Percentiles rank a stretch among this genome's conserved stretches.
phyloP scores from a whole-genome alignment of 2,113 vertebrate species.

The Daboia siamensis region DNA sequence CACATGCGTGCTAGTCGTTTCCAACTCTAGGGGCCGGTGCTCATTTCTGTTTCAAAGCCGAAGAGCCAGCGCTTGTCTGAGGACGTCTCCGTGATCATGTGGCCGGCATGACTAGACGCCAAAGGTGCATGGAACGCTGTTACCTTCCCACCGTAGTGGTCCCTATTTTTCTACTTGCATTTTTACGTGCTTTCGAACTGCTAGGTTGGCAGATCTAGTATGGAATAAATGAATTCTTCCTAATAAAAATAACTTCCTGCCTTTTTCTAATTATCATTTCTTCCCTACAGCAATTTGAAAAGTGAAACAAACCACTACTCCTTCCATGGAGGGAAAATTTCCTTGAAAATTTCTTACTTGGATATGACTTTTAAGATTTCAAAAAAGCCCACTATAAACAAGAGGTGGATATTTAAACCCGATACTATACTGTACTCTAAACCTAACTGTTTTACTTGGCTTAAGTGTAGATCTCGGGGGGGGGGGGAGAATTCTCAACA shows the following conservation, averaged over 20 bases:
- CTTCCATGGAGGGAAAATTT: background rate
- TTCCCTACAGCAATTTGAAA: background rate
- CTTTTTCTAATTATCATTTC: background rate
- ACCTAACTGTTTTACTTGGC: background rate
- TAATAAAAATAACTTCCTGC: background rate
- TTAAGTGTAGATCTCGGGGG: background rate
- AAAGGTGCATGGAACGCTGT: no score
- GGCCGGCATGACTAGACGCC: no score
- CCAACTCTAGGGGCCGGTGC: no score
- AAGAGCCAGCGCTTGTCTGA: no score
- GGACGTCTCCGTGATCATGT: no score
- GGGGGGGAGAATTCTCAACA: background rate
- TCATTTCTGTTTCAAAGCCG: no score
- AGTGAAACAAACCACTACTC: background rate
- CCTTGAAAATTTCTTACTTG: background rate
- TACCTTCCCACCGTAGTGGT: no score
- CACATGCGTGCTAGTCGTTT: no score
- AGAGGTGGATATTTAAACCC: background rate
- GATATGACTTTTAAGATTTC: background rate
- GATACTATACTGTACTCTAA: background rate
- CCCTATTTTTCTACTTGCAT: no score
- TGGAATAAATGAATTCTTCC: background rate
- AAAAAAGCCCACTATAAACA: background rate
- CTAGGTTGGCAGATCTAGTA: no score
- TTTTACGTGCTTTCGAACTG: no score